phyloP scores from a whole-genome alignment of 2,797 vertebrate genomes.

The Hypotaenidia philippensis region DNA sequence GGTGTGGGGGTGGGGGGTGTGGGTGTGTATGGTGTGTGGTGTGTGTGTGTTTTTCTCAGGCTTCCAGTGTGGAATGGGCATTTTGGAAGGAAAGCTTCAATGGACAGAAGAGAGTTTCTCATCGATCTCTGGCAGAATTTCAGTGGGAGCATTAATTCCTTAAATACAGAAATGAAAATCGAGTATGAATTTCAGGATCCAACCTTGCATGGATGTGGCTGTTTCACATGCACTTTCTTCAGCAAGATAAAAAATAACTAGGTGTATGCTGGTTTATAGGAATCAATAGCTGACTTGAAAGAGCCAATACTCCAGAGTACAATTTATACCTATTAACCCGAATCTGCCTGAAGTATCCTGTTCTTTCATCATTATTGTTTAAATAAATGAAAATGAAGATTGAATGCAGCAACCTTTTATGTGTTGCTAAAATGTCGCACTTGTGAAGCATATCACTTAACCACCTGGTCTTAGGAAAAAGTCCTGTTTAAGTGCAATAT shows the following conservation, averaged over 20 bases:
- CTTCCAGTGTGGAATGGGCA: too few species aligned
- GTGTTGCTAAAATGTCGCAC: background rate
- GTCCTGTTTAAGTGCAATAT: background rate
- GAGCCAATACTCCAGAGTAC: background rate
- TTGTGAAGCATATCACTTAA: background rate
- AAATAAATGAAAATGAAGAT: constrained; percentile 25
- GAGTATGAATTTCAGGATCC: background rate
- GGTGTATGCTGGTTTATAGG: background rate
- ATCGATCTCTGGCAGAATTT: background rate
- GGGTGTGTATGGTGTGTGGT: too few species aligned
- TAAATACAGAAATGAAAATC: background rate
- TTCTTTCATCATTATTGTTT: constrained; percentile 12
- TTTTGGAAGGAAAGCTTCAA: background rate
- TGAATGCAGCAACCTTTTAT: background rate
- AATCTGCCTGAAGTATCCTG: background rate
- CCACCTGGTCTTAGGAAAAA: background rate
- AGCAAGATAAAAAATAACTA: constrained; percentile 2
- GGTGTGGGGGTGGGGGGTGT: too few species aligned
- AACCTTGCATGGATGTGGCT: background rate
- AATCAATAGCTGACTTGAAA: constrained; percentile 25
- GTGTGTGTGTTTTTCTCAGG: too few species aligned
- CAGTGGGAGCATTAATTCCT: background rate
- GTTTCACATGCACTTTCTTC: background rate
- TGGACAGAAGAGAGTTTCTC: background rate
- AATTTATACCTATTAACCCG: constrained; percentile 8